Evolutionary conservation across 2,888 invertebrate genomes (phyloP).

Genomic region (Pristionchus entomophagus): DNA sequence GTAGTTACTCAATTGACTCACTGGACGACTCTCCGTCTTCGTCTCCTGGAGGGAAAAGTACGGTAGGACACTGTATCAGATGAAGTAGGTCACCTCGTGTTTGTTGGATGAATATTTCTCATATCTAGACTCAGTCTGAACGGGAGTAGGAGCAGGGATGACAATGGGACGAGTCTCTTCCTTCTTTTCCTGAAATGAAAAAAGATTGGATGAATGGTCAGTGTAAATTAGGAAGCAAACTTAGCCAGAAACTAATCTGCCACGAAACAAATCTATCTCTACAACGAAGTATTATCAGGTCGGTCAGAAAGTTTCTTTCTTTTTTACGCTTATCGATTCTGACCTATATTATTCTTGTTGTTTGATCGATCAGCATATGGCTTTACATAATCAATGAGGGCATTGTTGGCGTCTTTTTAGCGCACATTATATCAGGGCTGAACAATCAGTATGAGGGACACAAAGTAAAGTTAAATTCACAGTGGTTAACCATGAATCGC

Average conservation of each 20-base stretch:
- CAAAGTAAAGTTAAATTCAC: too few relatives aligned
- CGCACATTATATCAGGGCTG: too few relatives aligned
- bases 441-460: too few relatives aligned
- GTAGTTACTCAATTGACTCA: constrained; percentile 61
- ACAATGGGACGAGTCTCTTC: constrained; percentile 29
- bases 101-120: constrained; percentile 26
- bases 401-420: too few relatives aligned
- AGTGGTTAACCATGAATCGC: too few relatives aligned
- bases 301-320: too few relatives aligned
- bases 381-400: too few relatives aligned
- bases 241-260: not conserved
- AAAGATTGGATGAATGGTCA: too few relatives aligned
- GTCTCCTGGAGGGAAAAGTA: constrained; percentile 21
- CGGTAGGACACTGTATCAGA: not conserved
- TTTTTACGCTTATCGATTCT: too few relatives aligned
- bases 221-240: not conserved
- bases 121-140: not conserved
- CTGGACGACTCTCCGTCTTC: constrained; percentile 54
- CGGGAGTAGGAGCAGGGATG: not conserved
- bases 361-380: too few relatives aligned
- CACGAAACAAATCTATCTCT: not conserved
- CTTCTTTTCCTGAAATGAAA: constrained; percentile 7
- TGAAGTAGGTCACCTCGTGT: not conserved
- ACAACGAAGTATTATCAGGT: not conserved
- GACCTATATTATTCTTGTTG: too few relatives aligned